These are phyloP conservation scores for Pollachius pollachius DNA, from an alignment of 2,113 vertebrate genomes.

Conservation along the genomic window DNA sequence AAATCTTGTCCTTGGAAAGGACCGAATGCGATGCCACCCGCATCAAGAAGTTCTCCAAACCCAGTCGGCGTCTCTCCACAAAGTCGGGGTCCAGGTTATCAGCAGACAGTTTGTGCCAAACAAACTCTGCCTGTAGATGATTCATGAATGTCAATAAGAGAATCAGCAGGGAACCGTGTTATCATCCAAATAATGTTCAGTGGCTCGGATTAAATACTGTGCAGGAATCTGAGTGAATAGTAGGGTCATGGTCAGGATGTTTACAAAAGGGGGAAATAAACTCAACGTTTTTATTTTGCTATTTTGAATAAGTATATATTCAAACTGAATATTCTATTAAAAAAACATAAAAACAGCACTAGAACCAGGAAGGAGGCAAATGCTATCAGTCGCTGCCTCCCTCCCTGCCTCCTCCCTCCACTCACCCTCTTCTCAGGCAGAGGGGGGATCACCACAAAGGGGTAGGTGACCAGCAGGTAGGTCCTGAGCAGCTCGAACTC, in stretches of 20 bases:
- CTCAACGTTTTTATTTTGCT: too few species aligned
- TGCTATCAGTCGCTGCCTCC: too few species aligned
- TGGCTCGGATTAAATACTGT: too few species aligned
- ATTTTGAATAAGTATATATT: too few species aligned
- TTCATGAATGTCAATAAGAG: constrained; percentile 18
- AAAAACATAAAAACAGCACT: too few species aligned
- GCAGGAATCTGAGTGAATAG: too few species aligned
- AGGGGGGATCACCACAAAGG: constrained; percentile 86
- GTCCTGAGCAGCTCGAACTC: constrained; percentile 92
- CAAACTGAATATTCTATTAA: too few species aligned
- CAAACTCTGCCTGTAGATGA: constrained; percentile 86
- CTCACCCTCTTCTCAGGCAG: constrained; percentile 93
- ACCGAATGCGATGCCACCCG: constrained; percentile 88
- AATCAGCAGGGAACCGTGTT: neutral
- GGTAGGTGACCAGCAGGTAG: constrained; percentile 83
- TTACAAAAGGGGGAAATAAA: too few species aligned
- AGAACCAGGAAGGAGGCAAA: too few species aligned
- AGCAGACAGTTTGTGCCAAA: constrained; percentile 93
- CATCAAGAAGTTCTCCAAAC: constrained; percentile 90
- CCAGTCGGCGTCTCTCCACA: constrained; percentile 88
- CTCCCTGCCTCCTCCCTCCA: neutral
- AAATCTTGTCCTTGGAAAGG: constrained; percentile 86
- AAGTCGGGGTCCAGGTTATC: constrained; percentile 97
- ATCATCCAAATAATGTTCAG: neutral
- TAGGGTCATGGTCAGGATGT: too few species aligned